A percentile compares a stretch with the other conserved stretches of the same genome.
phyloP scores from a whole-genome alignment of 2,888 invertebrate genomes.

The Sinohyriopsis cumingii region DNA sequence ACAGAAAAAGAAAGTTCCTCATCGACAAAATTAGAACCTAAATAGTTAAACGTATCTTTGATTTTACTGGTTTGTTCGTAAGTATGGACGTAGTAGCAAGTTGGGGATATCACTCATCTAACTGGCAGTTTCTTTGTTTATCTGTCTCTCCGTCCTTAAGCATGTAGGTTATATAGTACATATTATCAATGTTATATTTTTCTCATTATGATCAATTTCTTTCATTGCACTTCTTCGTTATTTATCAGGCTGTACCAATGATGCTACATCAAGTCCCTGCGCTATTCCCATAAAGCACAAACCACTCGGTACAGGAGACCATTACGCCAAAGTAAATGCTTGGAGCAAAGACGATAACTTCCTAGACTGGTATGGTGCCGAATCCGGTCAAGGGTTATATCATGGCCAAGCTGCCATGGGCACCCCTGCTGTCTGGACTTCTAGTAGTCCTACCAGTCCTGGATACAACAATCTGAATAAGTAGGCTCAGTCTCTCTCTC shows the following conservation, averaged over 20 bases:
- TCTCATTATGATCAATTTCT: background rate
- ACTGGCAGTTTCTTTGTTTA: background rate
- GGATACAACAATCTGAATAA: slow-evolving; percentile 52
- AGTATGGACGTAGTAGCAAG: background rate
- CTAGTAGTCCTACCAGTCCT: slow-evolving; percentile 50
- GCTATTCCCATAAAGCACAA: slow-evolving; percentile 58
- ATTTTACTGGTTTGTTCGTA: too few relatives aligned
- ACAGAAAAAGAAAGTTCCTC: too few relatives aligned
- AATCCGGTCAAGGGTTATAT: slow-evolving; percentile 57
- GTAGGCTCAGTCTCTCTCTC: slow-evolving; percentile 52
- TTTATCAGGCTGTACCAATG: slow-evolving; percentile 40
- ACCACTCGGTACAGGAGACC: slow-evolving; percentile 33
- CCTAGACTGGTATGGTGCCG: slow-evolving; percentile 65
- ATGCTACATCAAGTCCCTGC: slow-evolving; percentile 47
- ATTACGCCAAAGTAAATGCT: slow-evolving; percentile 55
- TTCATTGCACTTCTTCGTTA: too few relatives aligned
- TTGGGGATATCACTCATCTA: background rate
- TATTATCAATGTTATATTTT: background rate
- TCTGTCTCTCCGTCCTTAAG: too few relatives aligned
- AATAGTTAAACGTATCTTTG: too few relatives aligned
- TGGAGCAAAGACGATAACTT: slow-evolving; percentile 60
- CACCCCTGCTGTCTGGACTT: slow-evolving; percentile 66
- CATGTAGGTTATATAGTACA: too few relatives aligned
- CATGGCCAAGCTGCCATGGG: slow-evolving; percentile 48
- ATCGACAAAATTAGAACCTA: too few relatives aligned